Base-by-base conservation (phyloP, 2,888 invertebrate species). In the Aleiodes testaceus region DNA sequence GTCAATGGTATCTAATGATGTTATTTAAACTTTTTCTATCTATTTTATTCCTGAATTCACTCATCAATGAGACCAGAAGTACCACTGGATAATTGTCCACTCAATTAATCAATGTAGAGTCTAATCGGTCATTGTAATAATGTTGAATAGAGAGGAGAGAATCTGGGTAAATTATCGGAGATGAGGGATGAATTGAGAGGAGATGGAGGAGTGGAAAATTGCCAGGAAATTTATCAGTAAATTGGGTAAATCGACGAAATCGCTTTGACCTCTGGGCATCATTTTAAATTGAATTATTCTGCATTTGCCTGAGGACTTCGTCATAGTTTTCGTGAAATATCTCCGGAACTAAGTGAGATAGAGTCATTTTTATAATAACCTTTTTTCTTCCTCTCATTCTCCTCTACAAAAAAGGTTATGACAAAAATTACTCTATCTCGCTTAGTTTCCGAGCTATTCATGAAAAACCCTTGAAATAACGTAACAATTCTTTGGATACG, bases 1-100 rank as follows among this genome's bases (percentile, higher is more conserved):
- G 67, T 72, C 68, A 68, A 72, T 64, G 68, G 50, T 68, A 53
- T 26, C 50, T 55, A 59, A 59, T 65, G 68, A 47, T 59, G 50
- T 26, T 45, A 59, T 9, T 44, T 18, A 42, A 59, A 36, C 18
- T 42, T 59, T 36, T 42, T 12, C 59, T 42, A 59, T 42, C 14
- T 59, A 3, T n/a, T 59, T 59, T 16, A 16, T 36, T 36, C 11
- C 36, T 1, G 14, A 9, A n/a, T 16, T 2, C 9, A 36, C 3
- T 16, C 22, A 52, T 36, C 20, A 52, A 18, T 2, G 18, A 20
- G 4, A 18, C 16, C 30, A 59, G 18, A 42, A 42, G 30, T 42
- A 42, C 18, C 18, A 6, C 11, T 20, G 1, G 18, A 42, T 42
- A 59, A 59, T 42, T 53, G 26, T 30, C n/a, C 26, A 53, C 12